phyloP scores from a whole-genome alignment of 2,888 invertebrate species.

The Harmothoe impar region DNA sequence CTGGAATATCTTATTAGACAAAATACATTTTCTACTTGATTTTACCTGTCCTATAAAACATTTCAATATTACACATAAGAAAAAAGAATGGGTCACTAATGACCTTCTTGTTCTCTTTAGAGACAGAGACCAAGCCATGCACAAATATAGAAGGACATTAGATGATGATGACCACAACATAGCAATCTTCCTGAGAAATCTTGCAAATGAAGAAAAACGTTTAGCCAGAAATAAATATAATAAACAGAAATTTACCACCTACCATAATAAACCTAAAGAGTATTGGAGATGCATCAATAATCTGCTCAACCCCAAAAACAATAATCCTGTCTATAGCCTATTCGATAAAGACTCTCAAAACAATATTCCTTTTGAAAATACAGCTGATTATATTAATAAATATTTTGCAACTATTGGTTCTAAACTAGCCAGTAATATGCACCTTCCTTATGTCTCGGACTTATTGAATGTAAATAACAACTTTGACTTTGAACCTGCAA shows the following conservation, averaged over 20 bases:
- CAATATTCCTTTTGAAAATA: neutral
- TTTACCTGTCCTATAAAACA: neutral
- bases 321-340: neutral
- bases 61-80: neutral
- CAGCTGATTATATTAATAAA: neutral
- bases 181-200: too few species aligned
- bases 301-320: neutral
- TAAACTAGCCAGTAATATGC: too few species aligned
- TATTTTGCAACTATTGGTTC: neutral
- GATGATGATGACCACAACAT: too few species aligned
- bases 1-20: neutral
- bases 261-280: too few species aligned
- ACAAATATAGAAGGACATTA: too few species aligned
- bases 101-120: neutral
- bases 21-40: too few species aligned
- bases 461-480: neutral
- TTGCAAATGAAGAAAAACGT: neutral
- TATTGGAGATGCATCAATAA: neutral
- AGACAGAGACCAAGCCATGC: too few species aligned
- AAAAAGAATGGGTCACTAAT: too few species aligned
- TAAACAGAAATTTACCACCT: too few species aligned
- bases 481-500: neutral
- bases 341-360: neutral
- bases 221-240: too few species aligned
- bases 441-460: too few species aligned